Base-by-base conservation (phyloP, 35 echinoderm and acorn worm species). In the Eucidaris tribuloides region DNA sequence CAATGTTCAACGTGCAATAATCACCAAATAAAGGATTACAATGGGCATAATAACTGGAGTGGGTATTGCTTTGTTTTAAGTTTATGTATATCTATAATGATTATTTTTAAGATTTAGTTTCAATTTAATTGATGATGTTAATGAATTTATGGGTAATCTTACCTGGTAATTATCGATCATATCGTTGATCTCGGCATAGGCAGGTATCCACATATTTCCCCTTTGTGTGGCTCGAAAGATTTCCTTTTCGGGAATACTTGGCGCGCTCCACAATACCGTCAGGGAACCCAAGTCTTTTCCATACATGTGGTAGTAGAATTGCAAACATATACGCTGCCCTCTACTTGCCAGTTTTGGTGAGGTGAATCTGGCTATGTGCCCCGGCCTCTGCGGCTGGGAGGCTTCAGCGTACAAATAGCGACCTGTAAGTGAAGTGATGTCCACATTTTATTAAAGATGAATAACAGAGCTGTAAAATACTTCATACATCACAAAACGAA, bases 301-400 rank as follows among this genome's bases (percentile, higher is more conserved):
- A 41, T 27, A 42, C 68, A 74, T 74, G 40, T 43, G 44, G 40
- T 41, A 74, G 41, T 43, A 74, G 24, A 74, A 74, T 22, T 74
- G 68, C 36, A 74, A 40, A 41, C 68, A 74, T 19, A 74, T 74
- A 22, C 68, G 68, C 15, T 74, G 28, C 24, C 68, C 68, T 17
- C n/a, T 43, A 44, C 28, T 17, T 33, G 34, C 41, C 38, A 74
- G 68, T 13, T 14, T 11, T 18, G 36, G 68, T 5, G 68, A 43
- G 2, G 41, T 11, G 37, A 74, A 7, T 3, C 68, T 33, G 2
- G 68, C 68, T 41, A 11, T 18, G 20, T 74, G 35, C 38, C 68
- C 68, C 11, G 68, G 68, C 15, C 68, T 33, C n/a, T 44, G 68
- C 7, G 68, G 68, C 37, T 74, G 68, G 6, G 68, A 74, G 38